A percentile compares a stretch with the other conserved stretches of the same genome.
These are phyloP conservation scores for Xestia ashworthii DNA, from an alignment of 2,888 invertebrate species.

Conservation along the genomic window DNA sequence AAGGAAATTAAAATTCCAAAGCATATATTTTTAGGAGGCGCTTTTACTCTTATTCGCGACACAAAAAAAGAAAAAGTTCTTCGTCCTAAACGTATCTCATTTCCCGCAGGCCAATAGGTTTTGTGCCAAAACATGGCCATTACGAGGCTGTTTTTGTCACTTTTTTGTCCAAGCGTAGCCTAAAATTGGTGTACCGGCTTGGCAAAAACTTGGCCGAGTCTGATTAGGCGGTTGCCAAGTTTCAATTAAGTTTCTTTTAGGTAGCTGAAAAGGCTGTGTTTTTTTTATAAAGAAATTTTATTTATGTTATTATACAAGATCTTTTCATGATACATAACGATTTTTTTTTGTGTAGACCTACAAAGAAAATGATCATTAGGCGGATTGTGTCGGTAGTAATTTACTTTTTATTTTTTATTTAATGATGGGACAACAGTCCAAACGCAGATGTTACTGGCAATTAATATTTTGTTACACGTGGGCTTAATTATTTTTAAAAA, in stretches of 20 bases:
- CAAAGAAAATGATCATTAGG: background rate
- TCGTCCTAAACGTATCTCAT: conserved; percentile 26
- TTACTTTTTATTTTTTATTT: background rate
- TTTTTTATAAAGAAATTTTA: conserved; percentile 4
- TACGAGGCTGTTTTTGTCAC: conserved; percentile 53
- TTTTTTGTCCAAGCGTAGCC: conserved; percentile 42
- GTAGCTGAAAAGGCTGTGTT: background rate
- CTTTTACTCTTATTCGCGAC: background rate
- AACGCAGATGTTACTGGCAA: background rate
- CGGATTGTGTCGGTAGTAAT: background rate
- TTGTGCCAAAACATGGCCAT: conserved; percentile 56
- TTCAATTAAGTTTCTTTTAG: conserved; percentile 54
- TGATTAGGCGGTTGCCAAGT: conserved; percentile 55
- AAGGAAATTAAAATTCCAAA: background rate
- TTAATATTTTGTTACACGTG: background rate
- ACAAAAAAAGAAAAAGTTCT: conserved; percentile 22
- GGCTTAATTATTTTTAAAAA: background rate
- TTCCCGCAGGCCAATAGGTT: conserved; percentile 45
- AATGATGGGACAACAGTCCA: background rate
- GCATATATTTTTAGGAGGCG: background rate
- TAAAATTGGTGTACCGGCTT: conserved; percentile 47
- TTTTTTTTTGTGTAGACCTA: background rate
- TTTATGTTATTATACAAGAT: background rate
- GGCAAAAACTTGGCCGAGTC: conserved; percentile 49
- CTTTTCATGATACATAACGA: background rate